phyloP scores from a whole-genome alignment of 2,888 invertebrate genomes.

The Papilio demoleus region DNA sequence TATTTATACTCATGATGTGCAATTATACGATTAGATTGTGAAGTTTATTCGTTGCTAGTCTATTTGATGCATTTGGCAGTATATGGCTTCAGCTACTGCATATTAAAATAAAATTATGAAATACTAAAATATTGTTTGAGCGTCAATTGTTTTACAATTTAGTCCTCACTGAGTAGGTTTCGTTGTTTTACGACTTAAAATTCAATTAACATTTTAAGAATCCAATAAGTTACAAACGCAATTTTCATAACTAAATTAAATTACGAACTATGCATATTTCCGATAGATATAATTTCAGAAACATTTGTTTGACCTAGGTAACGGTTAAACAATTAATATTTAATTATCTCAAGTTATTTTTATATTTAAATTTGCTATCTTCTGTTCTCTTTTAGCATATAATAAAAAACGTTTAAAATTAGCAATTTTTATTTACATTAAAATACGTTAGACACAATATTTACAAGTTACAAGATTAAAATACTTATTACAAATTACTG shows the following conservation, averaged over 20 bases:
- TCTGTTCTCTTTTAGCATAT: too few species aligned
- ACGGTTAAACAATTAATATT: too few species aligned
- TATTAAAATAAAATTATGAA: too few species aligned
- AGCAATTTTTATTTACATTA: constrained; percentile 10
- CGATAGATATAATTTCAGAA: background rate
- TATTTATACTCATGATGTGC: constrained; percentile 23
- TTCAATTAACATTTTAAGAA: constrained; percentile 13
- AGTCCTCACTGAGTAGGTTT: background rate
- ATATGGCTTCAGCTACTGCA: too few species aligned
- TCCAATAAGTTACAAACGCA: background rate
- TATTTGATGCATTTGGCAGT: background rate
- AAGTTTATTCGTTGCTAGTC: background rate
- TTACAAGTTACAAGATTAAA: background rate
- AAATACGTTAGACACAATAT: background rate
- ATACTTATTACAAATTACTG: background rate
- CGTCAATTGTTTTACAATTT: background rate
- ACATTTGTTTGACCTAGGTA: background rate
- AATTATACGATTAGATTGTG: constrained; percentile 20
- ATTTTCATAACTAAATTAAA: background rate
- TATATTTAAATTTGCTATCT: background rate
- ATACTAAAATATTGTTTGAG: background rate
- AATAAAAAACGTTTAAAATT: background rate
- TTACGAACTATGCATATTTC: background rate
- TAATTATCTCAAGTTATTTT: too few species aligned
- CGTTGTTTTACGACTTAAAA: constrained; percentile 8